phyloP scores from a whole-genome alignment of 64 coral and sea anemone species.

The Anthopleura sola region DNA sequence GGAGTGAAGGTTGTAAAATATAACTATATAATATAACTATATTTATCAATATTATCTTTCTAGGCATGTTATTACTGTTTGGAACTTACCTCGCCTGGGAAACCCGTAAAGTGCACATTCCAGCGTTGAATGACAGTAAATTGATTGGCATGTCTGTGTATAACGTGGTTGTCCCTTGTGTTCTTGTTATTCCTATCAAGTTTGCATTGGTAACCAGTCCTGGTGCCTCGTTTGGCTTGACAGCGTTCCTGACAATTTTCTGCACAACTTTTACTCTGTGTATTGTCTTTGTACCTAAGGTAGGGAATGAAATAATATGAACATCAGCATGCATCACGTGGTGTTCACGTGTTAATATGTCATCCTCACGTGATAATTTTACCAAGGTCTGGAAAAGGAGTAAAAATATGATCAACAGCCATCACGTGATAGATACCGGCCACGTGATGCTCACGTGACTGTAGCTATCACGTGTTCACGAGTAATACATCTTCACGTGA shows the following conservation, averaged over 20 bases:
- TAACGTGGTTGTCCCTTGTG: constrained; percentile 71
- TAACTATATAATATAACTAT: no score
- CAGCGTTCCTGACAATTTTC: constrained; percentile 68
- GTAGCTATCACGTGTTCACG: no score
- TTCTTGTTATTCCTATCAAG: constrained; percentile 48
- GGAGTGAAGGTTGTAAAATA: not conserved
- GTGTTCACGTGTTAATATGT: not conserved
- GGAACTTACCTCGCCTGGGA: constrained; percentile 82
- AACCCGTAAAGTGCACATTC: constrained; percentile 86
- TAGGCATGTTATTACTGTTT: constrained; percentile 66
- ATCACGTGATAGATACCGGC: no score
- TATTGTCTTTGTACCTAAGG: constrained; percentile 77
- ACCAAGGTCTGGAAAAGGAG: no score
- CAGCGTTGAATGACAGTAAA: constrained; percentile 82
- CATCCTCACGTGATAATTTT: no score
- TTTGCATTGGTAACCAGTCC: constrained; percentile 32
- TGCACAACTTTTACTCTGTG: constrained; percentile 63
- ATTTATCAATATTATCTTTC: not conserved
- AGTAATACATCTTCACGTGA: no score
- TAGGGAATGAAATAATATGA: constrained; percentile 30
- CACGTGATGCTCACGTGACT: no score
- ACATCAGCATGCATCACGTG: not conserved
- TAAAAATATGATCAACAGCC: no score
- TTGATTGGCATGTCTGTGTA: constrained; percentile 83
- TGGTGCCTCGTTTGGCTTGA: constrained; percentile 36